Conservation (phyloP, 2,888 invertebrate genomes). For the Drosophila sordidula region DNA sequence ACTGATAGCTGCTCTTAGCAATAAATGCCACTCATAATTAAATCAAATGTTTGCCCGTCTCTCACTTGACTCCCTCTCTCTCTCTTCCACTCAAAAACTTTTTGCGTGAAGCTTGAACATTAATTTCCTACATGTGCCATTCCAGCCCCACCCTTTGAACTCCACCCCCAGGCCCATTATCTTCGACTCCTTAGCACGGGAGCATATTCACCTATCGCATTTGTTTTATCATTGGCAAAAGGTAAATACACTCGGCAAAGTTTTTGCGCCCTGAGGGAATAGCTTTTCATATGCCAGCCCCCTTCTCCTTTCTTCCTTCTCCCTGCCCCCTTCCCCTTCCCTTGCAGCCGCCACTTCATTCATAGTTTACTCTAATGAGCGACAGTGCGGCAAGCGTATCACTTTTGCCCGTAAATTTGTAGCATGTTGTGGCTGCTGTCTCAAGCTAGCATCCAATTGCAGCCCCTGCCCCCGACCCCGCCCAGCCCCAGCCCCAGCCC, state of each 20-base stretch:
- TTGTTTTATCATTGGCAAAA: conserved; percentile 72
- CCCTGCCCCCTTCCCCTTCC: background rate
- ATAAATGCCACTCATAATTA: conserved; percentile 85
- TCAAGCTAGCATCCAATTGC: conserved; percentile 8
- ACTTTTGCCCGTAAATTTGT: conserved; percentile 57
- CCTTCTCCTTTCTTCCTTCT: background rate
- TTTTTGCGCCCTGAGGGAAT: conserved; percentile 42
- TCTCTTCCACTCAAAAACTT: conserved; percentile 39
- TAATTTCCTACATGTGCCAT: conserved; percentile 66
- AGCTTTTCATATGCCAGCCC: conserved; percentile 61
- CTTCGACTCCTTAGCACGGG: conserved; percentile 18
- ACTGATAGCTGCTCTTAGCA: conserved; percentile 75
- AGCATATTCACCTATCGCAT: conserved; percentile 60
- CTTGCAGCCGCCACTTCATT: conserved; percentile 7
- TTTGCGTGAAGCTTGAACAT: conserved; percentile 79
- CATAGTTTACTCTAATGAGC: conserved; percentile 73
- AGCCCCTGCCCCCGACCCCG: no score
- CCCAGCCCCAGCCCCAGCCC: background rate
- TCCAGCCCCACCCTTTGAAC: no score
- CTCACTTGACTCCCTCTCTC: conserved; percentile 28
- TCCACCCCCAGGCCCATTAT: conserved; percentile 11
- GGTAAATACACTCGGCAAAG: conserved; percentile 69
- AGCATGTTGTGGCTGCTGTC: conserved; percentile 53
- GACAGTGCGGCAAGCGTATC: conserved; percentile 63
- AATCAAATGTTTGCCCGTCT: conserved; percentile 82